Base-by-base conservation (phyloP, 1,140 invertebrate genomes). In the Macrobrachium nipponense region DNA sequence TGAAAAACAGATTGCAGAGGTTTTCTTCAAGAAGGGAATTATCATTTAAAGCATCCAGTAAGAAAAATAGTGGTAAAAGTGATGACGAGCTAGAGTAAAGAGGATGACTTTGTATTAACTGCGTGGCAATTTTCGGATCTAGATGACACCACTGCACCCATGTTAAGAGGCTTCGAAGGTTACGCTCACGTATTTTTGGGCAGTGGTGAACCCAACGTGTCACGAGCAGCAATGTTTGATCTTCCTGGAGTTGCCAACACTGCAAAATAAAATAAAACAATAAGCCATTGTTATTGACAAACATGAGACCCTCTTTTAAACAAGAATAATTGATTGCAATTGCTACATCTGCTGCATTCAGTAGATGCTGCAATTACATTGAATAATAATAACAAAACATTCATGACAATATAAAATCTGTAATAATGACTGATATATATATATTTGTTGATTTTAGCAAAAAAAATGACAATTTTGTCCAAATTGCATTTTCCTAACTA, bases 21-120 rank as follows among this genome's bases (percentile, higher is more conserved):
- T 92, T 93, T 43, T 91, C 91, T 20, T 93, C 90, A 79, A 93
- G 91, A 87, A 94, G 91, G 85, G 92, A 91, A 89, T 93, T 93
- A 85, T 93, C 92, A 83, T 92, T 91, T 80, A 95, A 90, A 86
- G 91, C 92, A 87, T 94, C 92, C 36, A 95, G 90, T 81, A 95
- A 90, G 84, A 93, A 91, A 89, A 93, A 93, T 12, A 94, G 78
- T 91, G 90, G 88, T 91, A 93, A 59, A 91, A 89, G 89, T 93
- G 81, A 80, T 18, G 44, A 92, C 87, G 92, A 93, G 70, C 92
- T 91, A 27, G 89, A 90, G 88, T 91, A 93, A 23, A 94, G 90
- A 18, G 91, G 90, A 79, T 93, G 92, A 58, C 90, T 91, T 86
- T 93, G 93, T 59, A 93, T 90, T 89, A 92, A 91, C 78, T 92